These are phyloP conservation scores for Cheirogaleus major DNA, from an alignment of 2,797 vertebrate species.

Conservation along the genomic window DNA sequence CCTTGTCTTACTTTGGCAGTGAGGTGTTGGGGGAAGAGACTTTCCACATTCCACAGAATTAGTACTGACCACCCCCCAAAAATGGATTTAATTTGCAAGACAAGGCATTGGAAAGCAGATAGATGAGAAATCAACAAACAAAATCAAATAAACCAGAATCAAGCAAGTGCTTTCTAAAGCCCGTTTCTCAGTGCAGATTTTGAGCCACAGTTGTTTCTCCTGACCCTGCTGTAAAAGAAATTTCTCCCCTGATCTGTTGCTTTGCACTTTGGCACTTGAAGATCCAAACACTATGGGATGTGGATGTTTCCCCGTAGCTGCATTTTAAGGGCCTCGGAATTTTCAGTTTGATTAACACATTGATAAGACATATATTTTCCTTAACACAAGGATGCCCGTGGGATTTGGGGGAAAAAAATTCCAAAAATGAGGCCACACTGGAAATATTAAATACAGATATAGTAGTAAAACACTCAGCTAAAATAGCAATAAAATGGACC, in stretches of 20 bases:
- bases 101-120: not conserved
- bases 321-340: conserved; percentile 65
- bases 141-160: not conserved
- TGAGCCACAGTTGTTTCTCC: rapidly evolving
- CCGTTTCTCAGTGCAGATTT: not conserved
- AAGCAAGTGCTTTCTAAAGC: not conserved
- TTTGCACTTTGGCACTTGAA: not conserved
- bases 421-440: conserved; percentile 77
- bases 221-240: not conserved
- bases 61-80: not conserved
- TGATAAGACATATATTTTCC: conserved; percentile 79
- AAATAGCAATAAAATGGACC: conserved; percentile 79
- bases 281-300: not conserved
- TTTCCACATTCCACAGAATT: rapidly evolving
- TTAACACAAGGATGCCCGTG: conserved; percentile 76
- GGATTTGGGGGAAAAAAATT: conserved; percentile 70
- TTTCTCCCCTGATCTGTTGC: not conserved
- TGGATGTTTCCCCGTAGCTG: conserved; percentile 51
- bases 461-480: conserved; percentile 82
- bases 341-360: conserved; percentile 80
- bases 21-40: not conserved
- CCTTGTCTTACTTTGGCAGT: not conserved
- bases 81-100: not conserved
- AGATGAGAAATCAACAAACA: not conserved
- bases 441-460: conserved; percentile 81